Evolutionary conservation across 2,113 vertebrate species (phyloP).

Genomic region (Ivindomyrus marchei): DNA sequence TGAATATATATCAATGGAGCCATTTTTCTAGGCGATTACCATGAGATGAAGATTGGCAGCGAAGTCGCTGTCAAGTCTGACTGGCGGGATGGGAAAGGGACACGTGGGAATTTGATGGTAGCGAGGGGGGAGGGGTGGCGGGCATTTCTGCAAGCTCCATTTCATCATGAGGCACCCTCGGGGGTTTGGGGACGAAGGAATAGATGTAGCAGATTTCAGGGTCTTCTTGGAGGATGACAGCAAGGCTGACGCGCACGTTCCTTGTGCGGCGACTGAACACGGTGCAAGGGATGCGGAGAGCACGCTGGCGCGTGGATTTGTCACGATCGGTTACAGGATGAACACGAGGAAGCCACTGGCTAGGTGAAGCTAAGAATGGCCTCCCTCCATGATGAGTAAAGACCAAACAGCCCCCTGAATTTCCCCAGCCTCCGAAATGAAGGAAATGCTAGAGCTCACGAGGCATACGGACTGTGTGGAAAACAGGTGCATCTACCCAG

Average conservation of each 20-base stretch:
- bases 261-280: not conserved
- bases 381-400: not conserved
- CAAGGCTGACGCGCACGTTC: not conserved
- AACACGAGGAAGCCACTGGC: not conserved
- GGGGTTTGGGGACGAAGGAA: conserved; percentile 56
- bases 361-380: not conserved
- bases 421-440: not conserved
- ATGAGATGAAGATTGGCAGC: not conserved
- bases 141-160: conserved; percentile 12
- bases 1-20: not conserved
- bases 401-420: not conserved
- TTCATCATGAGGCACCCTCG: conserved; percentile 48
- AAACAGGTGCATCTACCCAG: not conserved
- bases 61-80: not conserved
- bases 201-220: conserved; percentile 43
- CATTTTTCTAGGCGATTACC: not conserved
- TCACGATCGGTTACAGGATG: not conserved
- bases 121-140: too few relatives aligned
- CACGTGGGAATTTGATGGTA: not conserved
- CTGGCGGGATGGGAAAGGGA: not conserved
- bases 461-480: not conserved
- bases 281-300: not conserved
- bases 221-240: conserved; percentile 41
- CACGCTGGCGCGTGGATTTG: not conserved
- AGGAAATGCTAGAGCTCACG: not conserved